These are phyloP conservation scores for Hirudo medicinalis DNA, from an alignment of 1,140 invertebrate species.

Conservation along the genomic window DNA sequence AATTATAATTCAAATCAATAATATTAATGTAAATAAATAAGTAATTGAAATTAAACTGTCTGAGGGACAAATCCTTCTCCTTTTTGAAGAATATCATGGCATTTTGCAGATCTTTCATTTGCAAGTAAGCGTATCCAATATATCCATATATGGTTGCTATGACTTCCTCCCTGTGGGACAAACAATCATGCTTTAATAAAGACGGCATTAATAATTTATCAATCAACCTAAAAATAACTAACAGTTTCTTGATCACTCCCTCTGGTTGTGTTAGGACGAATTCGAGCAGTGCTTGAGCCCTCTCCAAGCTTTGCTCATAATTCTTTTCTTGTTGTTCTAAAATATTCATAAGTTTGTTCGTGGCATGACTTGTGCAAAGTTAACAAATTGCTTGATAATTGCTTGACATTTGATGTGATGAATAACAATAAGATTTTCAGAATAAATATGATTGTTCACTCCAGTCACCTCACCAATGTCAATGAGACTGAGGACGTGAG, in stretches of 20 bases:
- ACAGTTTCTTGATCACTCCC: constrained; percentile 9
- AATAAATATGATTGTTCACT: not conserved
- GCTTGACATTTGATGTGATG: not conserved
- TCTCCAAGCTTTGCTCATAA: not conserved
- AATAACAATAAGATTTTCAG: not conserved
- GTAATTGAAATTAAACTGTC: not conserved
- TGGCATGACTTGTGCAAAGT: too few species aligned
- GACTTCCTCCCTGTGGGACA: not conserved
- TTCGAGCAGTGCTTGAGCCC: not conserved
- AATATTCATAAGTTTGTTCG: too few species aligned
- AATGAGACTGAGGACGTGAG: not conserved
- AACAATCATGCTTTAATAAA: not conserved
- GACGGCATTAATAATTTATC: not conserved
- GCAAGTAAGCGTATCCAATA: not conserved
- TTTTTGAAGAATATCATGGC: constrained; percentile 9
- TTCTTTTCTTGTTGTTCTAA: not conserved
- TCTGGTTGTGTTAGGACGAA: not conserved
- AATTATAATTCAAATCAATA: not conserved
- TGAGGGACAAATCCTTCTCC: not conserved
- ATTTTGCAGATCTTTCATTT: not conserved
- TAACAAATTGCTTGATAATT: not conserved
- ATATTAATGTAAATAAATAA: not conserved
- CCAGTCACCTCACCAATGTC: not conserved
- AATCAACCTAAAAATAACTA: not conserved
- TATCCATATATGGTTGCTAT: constrained; percentile 6